Conservation (phyloP, 53 echinoderm and acorn worm genomes). For the Patiria pectinifera region DNA sequence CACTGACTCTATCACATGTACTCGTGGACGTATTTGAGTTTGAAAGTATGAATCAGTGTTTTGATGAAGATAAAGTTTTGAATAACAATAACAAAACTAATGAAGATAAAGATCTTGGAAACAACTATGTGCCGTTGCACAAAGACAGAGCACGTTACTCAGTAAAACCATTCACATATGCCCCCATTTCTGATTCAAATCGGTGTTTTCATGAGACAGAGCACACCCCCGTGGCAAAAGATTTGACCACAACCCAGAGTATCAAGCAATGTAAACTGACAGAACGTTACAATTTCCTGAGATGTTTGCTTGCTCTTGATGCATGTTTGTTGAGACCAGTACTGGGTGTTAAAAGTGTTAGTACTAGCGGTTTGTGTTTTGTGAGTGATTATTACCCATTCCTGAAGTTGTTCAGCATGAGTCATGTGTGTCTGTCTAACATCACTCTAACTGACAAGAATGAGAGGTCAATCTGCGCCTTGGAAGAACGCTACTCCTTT, state of each 20-base stretch:
- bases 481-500: constrained; percentile 3
- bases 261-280: not conserved
- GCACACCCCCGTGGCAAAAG: not conserved
- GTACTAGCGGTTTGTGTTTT: not conserved
- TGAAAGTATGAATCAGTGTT: not conserved
- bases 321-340: not conserved
- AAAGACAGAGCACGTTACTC: not conserved
- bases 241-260: not conserved
- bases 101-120: not conserved
- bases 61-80: not conserved
- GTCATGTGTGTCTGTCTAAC: not conserved
- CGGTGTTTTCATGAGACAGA: not conserved
- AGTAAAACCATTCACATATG: not conserved
- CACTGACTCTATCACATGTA: not conserved
- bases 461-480: not conserved
- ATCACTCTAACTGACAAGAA: not conserved
- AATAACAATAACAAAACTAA: not conserved
- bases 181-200: not conserved
- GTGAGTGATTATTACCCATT: constrained; percentile 23
- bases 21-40: not conserved
- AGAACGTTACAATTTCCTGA: not conserved
- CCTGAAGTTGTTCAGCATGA: constrained; percentile 9
- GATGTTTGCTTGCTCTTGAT: not conserved
- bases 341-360: not conserved
- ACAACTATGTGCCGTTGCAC: not conserved